Conservation (phyloP, 2,888 invertebrate species). For the Gnatocerus cornutus region DNA sequence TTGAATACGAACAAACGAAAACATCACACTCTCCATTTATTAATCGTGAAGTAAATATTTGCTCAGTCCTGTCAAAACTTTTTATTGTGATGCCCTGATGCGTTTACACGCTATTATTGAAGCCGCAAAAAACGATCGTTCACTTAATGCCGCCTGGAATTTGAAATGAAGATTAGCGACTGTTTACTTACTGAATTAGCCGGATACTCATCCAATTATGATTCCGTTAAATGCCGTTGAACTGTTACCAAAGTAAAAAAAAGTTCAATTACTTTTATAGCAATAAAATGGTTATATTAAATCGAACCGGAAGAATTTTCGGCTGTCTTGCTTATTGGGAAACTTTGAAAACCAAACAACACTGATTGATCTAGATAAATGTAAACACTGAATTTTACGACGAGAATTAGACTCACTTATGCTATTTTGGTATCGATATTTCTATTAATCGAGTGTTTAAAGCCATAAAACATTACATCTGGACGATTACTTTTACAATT, state of each 20-base stretch:
- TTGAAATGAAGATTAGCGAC: slow-evolving; percentile 33
- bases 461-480: neutral
- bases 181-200: slow-evolving; percentile 29
- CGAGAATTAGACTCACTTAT: too few species aligned
- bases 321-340: too few species aligned
- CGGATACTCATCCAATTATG: slow-evolving; percentile 15
- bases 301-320: too few species aligned
- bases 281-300: too few species aligned
- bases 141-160: slow-evolving; percentile 19
- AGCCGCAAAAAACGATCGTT: slow-evolving; percentile 27
- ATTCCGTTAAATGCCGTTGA: neutral
- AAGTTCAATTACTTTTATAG: neutral
- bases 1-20: slow-evolving; percentile 4
- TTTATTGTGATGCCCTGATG: slow-evolving; percentile 26
- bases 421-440: too few species aligned
- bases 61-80: slow-evolving; percentile 30
- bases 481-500: neutral
- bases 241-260: slow-evolving; percentile 2
- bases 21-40: slow-evolving; percentile 22
- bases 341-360: too few species aligned
- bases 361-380: too few species aligned
- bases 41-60: slow-evolving; percentile 28
- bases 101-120: slow-evolving; percentile 24
- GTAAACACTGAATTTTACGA: too few species aligned
- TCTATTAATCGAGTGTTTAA: too few species aligned